Evolutionary conservation across 2,888 invertebrate species (phyloP).

Genomic region (Glyphotaelius pellucidus): DNA sequence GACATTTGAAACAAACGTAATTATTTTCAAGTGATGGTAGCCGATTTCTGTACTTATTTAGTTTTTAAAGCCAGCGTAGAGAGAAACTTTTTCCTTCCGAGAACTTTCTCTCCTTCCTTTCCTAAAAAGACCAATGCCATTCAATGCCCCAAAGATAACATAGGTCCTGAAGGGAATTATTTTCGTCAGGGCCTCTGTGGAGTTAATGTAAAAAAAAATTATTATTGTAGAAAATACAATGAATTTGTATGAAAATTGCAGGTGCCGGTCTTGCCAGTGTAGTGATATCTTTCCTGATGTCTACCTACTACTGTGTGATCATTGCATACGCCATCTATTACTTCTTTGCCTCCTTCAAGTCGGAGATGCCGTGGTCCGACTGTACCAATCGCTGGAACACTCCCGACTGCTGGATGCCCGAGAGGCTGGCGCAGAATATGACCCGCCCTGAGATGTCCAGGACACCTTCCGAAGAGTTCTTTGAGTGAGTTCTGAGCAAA

Average conservation of each 20-base stretch:
- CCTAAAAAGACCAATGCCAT: too few relatives aligned
- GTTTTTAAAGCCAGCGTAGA: too few relatives aligned
- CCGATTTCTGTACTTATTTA: too few relatives aligned
- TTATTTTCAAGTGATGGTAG: too few relatives aligned
- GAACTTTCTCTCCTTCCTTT: too few relatives aligned
- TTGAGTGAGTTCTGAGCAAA: conserved; percentile 83
- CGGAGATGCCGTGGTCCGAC: conserved; percentile 92
- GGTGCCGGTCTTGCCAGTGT: conserved; percentile 96
- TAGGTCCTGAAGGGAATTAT: too few relatives aligned
- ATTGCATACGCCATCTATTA: conserved; percentile 96
- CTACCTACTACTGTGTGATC: conserved; percentile 96
- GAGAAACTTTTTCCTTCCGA: too few relatives aligned
- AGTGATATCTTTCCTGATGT: conserved; percentile 95
- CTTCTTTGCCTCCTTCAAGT: conserved; percentile 92
- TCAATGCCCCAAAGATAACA: too few relatives aligned
- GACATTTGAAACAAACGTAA: too few relatives aligned
- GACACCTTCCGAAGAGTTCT: conserved; percentile 95
- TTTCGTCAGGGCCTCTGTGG: too few relatives aligned
- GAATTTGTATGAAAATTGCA: conserved; percentile 72
- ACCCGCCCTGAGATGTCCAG: conserved; percentile 85
- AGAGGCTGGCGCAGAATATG: conserved; percentile 76
- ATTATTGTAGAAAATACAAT: not conserved
- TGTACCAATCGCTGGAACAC: conserved; percentile 94
- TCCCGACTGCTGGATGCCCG: conserved; percentile 87
- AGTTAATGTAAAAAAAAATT: too few relatives aligned